A percentile compares a stretch with the other conserved stretches of the same genome.
Conservation (phyloP, 2,888 invertebrate genomes). For the Thyatira batis region DNA sequence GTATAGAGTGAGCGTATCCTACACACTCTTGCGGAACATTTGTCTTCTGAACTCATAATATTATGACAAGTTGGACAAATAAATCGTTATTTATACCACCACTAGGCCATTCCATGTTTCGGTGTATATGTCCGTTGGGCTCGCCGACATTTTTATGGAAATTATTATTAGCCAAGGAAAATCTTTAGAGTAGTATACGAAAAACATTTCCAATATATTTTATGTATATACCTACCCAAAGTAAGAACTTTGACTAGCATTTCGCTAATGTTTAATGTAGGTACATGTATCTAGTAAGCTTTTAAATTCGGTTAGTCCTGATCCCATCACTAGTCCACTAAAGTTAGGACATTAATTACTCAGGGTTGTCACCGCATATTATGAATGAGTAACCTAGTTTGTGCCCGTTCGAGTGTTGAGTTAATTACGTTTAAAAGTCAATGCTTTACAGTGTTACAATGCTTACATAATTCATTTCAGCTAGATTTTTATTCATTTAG, state of each 20-base stretch:
- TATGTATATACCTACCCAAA: neutral
- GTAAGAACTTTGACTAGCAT: neutral
- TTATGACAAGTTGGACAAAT: slow-evolving; percentile 1
- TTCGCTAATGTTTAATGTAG: neutral
- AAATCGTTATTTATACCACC: neutral
- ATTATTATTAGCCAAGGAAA: too few species aligned
- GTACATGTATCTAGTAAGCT: neutral
- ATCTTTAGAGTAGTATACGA: too few species aligned
- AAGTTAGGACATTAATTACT: neutral
- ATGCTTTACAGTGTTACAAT: neutral
- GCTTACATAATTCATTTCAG: neutral
- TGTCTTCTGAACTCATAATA: neutral
- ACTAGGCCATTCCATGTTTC: neutral
- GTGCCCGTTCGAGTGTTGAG: neutral
- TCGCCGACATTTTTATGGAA: neutral
- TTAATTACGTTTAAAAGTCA: neutral
- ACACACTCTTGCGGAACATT: neutral
- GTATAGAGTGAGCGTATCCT: neutral
- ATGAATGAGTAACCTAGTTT: neutral
- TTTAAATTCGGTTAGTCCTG: neutral
- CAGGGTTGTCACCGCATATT: neutral
- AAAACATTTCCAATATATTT: too few species aligned
- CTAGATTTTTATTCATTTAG: too few species aligned
- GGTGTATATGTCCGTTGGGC: neutral
- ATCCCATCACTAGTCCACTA: neutral